Base-by-base conservation (phyloP, 1,140 invertebrate species). In the Drosophila triauraria region DNA sequence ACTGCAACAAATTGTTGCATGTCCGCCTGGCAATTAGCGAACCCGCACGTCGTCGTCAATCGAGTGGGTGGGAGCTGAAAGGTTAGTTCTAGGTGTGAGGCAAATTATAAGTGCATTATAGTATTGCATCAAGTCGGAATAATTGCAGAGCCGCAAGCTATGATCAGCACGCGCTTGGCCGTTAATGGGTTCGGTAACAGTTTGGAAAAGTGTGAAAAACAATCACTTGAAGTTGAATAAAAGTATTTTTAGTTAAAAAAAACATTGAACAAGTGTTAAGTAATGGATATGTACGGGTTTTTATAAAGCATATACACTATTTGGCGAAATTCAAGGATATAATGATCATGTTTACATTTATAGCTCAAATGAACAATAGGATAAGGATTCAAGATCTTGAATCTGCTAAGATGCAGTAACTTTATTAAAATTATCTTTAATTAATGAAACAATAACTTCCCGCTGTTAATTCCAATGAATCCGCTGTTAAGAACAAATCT, bases 1-100 rank as follows among this genome's bases (percentile, higher is more conserved):
- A 78, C 47, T 88, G 75, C 80, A 87, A 70, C 72, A 74, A 57
- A 84, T 78, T 75, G 59, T 71, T 77, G 71, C 77, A 71, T 67
- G 71, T 38, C 51, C 46, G 42, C 35, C 44, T 30, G 27, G 13
- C 50, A 80, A 81, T 85, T 84, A 78, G 46, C 20, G 8, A 30
- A 32, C 43, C 40, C 53, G 25, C 32, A 35, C 32, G 32, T 35
- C 53, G 53, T 75, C 58, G 47, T 50, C 46, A 64, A 50, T 71
- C 44, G 67, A 72, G 35, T 42, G 65, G 47, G 65, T 56, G 69
- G 67, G 35, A 48, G 32, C 57, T 48, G 17, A 58, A 59, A 27
- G 35, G 44, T 35, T 62, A 23, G 42, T 58, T 70, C 42, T 51
- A 53, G 62, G 48, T 68, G 56, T 79, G 59, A 82, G 72, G 48